Conservation (phyloP, 2,888 invertebrate genomes). For the Monochamus alternatus region DNA sequence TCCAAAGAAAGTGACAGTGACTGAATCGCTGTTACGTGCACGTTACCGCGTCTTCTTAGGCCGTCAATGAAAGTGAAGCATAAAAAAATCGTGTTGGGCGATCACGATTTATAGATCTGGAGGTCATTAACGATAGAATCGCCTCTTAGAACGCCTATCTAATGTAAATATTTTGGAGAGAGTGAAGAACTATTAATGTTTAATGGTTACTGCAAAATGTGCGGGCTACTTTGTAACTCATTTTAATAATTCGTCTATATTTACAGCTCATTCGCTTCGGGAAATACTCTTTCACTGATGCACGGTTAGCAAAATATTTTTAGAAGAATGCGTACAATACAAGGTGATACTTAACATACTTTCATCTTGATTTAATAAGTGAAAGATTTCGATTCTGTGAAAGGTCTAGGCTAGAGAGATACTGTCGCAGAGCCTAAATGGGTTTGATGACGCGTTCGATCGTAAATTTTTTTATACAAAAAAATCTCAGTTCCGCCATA, state of each 20-base stretch:
- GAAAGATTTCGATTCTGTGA: conserved; percentile 33
- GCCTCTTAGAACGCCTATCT: background rate
- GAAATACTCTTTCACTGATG: background rate
- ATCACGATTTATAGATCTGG: conserved; percentile 16
- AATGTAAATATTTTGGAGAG: background rate
- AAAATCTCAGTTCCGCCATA: no score
- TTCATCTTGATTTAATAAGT: conserved; percentile 11
- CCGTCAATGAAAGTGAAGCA: conserved; percentile 31
- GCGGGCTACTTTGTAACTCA: background rate
- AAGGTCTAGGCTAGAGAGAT: conserved; percentile 14
- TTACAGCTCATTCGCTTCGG: background rate
- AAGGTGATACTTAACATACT: conserved; percentile 26
- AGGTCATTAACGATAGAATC: conserved; percentile 22
- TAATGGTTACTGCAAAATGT: background rate
- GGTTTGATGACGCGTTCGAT: background rate
- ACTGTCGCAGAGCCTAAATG: background rate
- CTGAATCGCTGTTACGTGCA: conserved; percentile 17
- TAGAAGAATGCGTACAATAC: conserved; percentile 6
- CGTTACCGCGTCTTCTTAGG: conserved; percentile 1
- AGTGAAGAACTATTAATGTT: background rate
- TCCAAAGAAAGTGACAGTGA: conserved; percentile 24
- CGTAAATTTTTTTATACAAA: background rate
- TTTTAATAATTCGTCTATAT: background rate
- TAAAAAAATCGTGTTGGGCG: conserved; percentile 20
- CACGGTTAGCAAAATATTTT: background rate